Percentiles rank a stretch among this genome's conserved stretches.
Conservation (phyloP, 2,888 invertebrate species). For the Drosophila picticornis region DNA sequence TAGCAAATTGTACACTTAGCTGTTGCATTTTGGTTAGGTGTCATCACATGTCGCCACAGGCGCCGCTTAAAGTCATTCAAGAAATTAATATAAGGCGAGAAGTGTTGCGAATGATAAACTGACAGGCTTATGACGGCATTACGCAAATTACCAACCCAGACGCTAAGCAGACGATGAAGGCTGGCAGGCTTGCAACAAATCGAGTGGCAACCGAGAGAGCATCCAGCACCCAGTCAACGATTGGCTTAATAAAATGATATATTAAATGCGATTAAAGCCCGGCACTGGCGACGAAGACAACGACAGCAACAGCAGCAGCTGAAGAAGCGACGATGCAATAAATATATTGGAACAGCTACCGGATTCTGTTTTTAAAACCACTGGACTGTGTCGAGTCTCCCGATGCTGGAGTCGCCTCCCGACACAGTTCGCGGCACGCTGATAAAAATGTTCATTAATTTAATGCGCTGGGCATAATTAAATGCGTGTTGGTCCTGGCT, state of each 20-base stretch:
- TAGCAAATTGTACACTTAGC: constrained; percentile 6
- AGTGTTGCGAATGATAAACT: constrained; percentile 72
- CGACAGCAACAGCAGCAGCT: constrained; percentile 22
- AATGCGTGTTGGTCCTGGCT: constrained; percentile 74
- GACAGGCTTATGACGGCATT: constrained; percentile 78
- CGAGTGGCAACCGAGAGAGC: constrained; percentile 1
- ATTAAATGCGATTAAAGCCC: constrained; percentile 79
- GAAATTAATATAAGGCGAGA: constrained; percentile 39
- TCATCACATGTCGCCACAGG: constrained; percentile 67
- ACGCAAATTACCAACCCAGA: constrained; percentile 72
- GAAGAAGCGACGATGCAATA: constrained; percentile 61
- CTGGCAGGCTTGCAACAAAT: constrained; percentile 1
- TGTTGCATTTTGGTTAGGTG: constrained; percentile 46
- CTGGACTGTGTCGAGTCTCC: constrained; percentile 17
- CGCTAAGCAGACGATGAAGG: constrained; percentile 39
- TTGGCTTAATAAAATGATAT: constrained; percentile 80
- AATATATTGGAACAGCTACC: constrained; percentile 75
- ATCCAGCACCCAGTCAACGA: constrained; percentile 37
- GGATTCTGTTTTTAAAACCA: constrained; percentile 33
- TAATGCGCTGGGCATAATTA: constrained; percentile 77
- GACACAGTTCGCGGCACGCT: constrained; percentile 36
- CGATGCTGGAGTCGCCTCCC: not conserved
- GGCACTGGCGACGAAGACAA: constrained; percentile 45
- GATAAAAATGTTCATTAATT: constrained; percentile 77
- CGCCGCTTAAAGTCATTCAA: constrained; percentile 49